Percentiles rank a stretch among this genome's conserved stretches.
phyloP scores from a whole-genome alignment of 2,797 vertebrate genomes.

The Sparus aurata region DNA sequence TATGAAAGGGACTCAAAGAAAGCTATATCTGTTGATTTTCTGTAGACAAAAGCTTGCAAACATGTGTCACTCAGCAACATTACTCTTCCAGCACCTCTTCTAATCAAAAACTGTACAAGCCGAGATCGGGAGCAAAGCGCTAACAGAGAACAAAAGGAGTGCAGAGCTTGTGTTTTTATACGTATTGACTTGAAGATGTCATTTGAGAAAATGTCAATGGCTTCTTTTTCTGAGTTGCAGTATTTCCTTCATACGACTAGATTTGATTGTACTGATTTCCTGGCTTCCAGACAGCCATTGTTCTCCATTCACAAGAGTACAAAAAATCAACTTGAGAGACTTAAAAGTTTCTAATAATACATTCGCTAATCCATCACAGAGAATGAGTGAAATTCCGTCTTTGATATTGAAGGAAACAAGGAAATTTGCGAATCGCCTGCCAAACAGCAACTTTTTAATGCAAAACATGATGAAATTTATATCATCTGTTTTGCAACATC shows the following conservation, averaged over 20 bases:
- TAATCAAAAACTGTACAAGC: slow-evolving; percentile 42
- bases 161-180: slow-evolving; percentile 32
- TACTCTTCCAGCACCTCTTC: slow-evolving; percentile 37
- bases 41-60: slow-evolving; percentile 47
- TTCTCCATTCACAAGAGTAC: slow-evolving; percentile 39
- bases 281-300: slow-evolving; percentile 33
- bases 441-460: slow-evolving; percentile 46
- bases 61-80: slow-evolving; percentile 46
- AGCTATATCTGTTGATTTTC: slow-evolving; percentile 42
- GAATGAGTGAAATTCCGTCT: slow-evolving; percentile 27
- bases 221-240: slow-evolving; percentile 1
- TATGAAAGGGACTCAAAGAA: slow-evolving; percentile 40
- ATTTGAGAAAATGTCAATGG: slow-evolving; percentile 29
- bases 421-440: slow-evolving; percentile 27
- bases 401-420: slow-evolving; percentile 44
- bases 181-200: slow-evolving; percentile 35
- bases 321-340: slow-evolving; percentile 35
- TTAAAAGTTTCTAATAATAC: slow-evolving; percentile 48
- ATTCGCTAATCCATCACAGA: slow-evolving; percentile 50
- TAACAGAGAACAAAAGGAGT: slow-evolving; percentile 31
- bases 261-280: slow-evolving; percentile 55
- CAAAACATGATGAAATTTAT: slow-evolving; percentile 60
- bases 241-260: slow-evolving; percentile 1
- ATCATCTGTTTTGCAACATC: slow-evolving; percentile 55
- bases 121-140: slow-evolving; percentile 26